These are phyloP conservation scores for Drosophila planitibia DNA, from an alignment of 2,888 invertebrate genomes.

Conservation along the genomic window DNA sequence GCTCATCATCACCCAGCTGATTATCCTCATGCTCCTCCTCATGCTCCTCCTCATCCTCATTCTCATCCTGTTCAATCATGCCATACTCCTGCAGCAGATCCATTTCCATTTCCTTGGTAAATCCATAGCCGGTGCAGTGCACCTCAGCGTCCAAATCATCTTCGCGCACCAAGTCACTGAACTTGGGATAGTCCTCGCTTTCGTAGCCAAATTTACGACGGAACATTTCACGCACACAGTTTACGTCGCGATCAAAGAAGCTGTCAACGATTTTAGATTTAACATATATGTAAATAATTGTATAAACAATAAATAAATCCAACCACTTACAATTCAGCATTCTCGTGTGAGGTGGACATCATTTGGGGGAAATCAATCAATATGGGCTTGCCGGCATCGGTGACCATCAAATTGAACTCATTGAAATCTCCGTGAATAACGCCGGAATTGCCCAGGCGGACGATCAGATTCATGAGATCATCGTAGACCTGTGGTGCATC, in stretches of 20 bases:
- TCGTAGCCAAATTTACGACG: constrained; percentile 95
- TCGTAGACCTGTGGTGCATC: constrained; percentile 94
- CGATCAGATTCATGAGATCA: constrained; percentile 96
- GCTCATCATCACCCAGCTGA: constrained; percentile 69
- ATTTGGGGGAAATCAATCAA: constrained; percentile 99
- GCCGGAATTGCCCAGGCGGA: constrained; percentile 95
- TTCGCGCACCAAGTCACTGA: constrained; percentile 91
- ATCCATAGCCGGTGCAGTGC: constrained; percentile 96
- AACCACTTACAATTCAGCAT: constrained; percentile 92
- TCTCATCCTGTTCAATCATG: constrained; percentile 85
- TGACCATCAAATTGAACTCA: constrained; percentile 98
- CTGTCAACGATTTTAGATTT: constrained; percentile 84
- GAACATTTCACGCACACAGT: constrained; percentile 96
- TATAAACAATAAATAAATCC: no score
- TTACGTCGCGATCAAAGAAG: constrained; percentile 97
- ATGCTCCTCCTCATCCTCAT: constrained; percentile 67
- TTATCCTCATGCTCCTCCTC: constrained; percentile 69
- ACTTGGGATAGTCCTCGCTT: constrained; percentile 92
- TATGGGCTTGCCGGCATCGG: constrained; percentile 91
- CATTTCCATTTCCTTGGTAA: constrained; percentile 92
- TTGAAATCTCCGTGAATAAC: constrained; percentile 99
- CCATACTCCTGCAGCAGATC: constrained; percentile 89
- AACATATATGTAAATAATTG: background rate
- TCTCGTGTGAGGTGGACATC: constrained; percentile 96
- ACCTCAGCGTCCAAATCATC: constrained; percentile 95